Conservation (phyloP, 2,888 invertebrate genomes). For the Acronicta aceris region DNA sequence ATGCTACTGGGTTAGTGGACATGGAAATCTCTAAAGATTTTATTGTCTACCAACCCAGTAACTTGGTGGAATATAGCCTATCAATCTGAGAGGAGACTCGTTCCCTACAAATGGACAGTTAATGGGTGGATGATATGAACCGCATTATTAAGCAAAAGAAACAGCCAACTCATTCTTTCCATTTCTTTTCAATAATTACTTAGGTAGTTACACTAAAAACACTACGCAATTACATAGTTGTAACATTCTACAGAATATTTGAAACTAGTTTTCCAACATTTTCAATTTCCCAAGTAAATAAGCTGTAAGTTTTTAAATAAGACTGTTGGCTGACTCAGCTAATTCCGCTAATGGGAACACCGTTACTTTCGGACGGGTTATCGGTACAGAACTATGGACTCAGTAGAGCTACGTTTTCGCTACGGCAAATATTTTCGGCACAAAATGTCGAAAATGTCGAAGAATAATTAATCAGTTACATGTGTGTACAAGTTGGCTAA, state of each 20-base stretch:
- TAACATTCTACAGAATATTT: slow-evolving; percentile 35
- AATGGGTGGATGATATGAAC: background rate
- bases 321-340: slow-evolving; percentile 51
- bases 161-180: slow-evolving; percentile 1
- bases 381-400: slow-evolving; percentile 3
- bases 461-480: slow-evolving; percentile 2
- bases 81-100: no score
- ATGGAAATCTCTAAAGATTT: no score
- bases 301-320: slow-evolving; percentile 57
- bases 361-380: slow-evolving; percentile 27
- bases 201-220: slow-evolving; percentile 41
- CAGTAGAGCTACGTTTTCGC: slow-evolving; percentile 1
- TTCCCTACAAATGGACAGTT: no score
- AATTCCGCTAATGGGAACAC: slow-evolving; percentile 59
- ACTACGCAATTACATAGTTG: slow-evolving; percentile 20
- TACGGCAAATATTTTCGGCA: background rate
- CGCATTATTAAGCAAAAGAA: background rate
- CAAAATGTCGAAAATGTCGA: background rate
- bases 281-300: slow-evolving; percentile 63
- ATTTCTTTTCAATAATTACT: slow-evolving; percentile 20
- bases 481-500: background rate
- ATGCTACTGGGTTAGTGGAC: no score
- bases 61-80: no score
- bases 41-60: no score
- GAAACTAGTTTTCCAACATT: slow-evolving; percentile 58